Evolutionary conservation across 2,888 invertebrate species (phyloP).

Genomic region (Habrosyne pyritoides): DNA sequence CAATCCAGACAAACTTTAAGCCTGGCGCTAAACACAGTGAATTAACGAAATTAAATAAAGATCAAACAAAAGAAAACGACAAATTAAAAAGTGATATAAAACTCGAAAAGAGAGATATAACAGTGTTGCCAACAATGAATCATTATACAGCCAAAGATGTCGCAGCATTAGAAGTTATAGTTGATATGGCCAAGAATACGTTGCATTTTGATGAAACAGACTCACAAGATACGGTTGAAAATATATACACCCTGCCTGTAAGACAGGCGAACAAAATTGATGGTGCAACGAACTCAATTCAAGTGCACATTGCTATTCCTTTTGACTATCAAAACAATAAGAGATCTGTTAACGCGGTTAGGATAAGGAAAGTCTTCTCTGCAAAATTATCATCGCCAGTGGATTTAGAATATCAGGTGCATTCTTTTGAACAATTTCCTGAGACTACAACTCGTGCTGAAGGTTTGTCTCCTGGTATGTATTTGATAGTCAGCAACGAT

Average conservation of each 20-base stretch:
- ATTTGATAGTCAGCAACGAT: constrained; percentile 51
- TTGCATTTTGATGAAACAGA: constrained; percentile 32
- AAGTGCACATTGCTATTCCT: constrained; percentile 66
- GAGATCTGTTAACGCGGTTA: constrained; percentile 44
- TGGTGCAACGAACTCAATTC: constrained; percentile 48
- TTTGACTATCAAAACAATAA: constrained; percentile 33
- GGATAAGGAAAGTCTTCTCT: constrained; percentile 59
- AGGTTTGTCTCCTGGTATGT: constrained; percentile 51
- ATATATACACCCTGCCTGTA: background rate
- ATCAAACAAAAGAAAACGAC: background rate
- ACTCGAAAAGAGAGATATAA: constrained; percentile 37
- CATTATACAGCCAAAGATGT: constrained; percentile 61
- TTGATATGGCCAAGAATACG: constrained; percentile 56
- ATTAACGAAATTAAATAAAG: background rate
- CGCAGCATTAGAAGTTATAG: constrained; percentile 61
- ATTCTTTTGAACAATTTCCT: constrained; percentile 44
- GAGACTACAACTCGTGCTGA: constrained; percentile 11
- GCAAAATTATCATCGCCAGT: constrained; percentile 65
- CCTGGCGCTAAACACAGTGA: background rate
- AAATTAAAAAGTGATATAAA: constrained; percentile 12
- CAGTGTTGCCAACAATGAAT: constrained; percentile 17
- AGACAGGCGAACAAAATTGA: constrained; percentile 12
- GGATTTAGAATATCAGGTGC: constrained; percentile 65
- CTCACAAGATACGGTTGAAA: background rate
- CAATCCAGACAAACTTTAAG: constrained; percentile 7